These are phyloP conservation scores for Diachasma alloeum DNA, from an alignment of 1,140 invertebrate genomes.

Conservation along the genomic window DNA sequence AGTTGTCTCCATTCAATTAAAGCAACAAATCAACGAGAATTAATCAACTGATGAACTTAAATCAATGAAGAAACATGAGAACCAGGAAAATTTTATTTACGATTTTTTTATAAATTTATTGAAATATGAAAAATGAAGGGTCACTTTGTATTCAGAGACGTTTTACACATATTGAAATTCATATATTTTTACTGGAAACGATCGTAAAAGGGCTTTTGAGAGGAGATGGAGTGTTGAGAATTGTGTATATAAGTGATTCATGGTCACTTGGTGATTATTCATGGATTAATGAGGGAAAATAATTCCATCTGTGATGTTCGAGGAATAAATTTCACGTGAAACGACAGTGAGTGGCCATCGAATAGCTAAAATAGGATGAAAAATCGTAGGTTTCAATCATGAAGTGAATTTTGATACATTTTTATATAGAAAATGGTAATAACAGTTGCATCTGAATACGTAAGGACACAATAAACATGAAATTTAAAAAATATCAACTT, in stretches of 20 bases:
- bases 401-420: neutral
- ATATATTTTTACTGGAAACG: neutral
- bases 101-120: neutral
- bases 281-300: neutral
- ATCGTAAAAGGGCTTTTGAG: constrained; percentile 10
- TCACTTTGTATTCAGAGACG: neutral
- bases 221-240: constrained; percentile 12
- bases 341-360: neutral
- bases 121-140: neutral
- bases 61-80: neutral
- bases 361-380: neutral
- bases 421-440: neutral
- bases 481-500: neutral
- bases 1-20: neutral
- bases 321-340: neutral
- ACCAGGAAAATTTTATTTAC: neutral
- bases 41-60: neutral
- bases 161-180: neutral
- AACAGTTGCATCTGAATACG: neutral
- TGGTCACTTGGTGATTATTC: neutral
- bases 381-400: neutral
- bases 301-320: neutral
- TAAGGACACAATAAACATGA: neutral
- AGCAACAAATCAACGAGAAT: neutral
- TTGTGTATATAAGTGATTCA: constrained; percentile 27